Evolutionary conservation across 2,888 invertebrate genomes (phyloP), one percentile per base, ranked within the genome.

Genomic region (Oeneis ivallda): DNA sequence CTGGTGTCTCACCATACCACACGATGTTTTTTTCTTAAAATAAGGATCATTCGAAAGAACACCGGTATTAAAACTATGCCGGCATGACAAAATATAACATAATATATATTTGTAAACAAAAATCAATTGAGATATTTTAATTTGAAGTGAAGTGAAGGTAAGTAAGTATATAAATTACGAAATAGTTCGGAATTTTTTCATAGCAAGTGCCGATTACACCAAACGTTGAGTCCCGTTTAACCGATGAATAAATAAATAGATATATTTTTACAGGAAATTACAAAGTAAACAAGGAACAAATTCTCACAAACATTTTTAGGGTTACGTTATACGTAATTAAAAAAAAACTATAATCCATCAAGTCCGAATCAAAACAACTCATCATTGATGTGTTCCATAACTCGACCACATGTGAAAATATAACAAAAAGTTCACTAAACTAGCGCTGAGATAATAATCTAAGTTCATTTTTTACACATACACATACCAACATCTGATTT

Each of bases 401-500:
- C 17, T 56, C 41, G 56, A 56, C 17, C 56, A 47, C 58, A 15
- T 58, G 45, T 47, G 41, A 45, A 47, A 41, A 58, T 58, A 54
- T 62, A 54, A 61, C 62, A 59, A 26, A 34, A 64, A 54, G 47
- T 65, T 39, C 57, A 58, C 45, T 53, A 26, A 62, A 50, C 41
- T 32, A n/a, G 47, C 47, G 41, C 17, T 45, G 56, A 60, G 64
- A 73, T 66, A 64, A n/a, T 67, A 56, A 69, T 70, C 61, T 64
- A 50, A 66, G 64, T 69, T 66, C 41, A 67, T 69, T 73, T 72
- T 70, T 70, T 71, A 70, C 69, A 39, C 68, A 66, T 67, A 63
- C 60, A 60, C 37, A 49, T 65, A 67, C 68, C 68, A 61, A 65
- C 69, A 69, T 65, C 68, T 64, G 71, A 74, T 74, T 74, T 72